Percentiles rank a stretch among this genome's conserved stretches.
These are phyloP conservation scores for Scleropages formosus DNA, from an alignment of 2,797 vertebrate species.

Conservation along the genomic window DNA sequence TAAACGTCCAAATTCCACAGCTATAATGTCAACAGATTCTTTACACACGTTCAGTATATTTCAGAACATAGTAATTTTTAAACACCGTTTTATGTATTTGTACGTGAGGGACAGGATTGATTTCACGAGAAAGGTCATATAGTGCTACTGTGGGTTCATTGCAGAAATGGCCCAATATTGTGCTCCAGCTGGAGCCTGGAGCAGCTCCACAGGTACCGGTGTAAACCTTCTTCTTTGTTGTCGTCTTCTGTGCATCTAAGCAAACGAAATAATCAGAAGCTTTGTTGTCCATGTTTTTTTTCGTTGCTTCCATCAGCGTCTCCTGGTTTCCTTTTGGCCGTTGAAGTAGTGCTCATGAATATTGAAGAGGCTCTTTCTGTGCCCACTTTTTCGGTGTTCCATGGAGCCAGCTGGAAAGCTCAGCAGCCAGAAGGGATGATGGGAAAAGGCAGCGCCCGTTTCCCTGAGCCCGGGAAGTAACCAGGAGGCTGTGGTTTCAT, in stretches of 20 bases:
- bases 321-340: background rate
- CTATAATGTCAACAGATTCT: no score
- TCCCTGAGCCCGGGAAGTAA: background rate
- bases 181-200: no score
- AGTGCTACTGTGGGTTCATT: no score
- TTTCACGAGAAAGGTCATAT: no score
- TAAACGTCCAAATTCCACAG: no score
- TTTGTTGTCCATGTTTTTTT: background rate
- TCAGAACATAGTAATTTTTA: no score
- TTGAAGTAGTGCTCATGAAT: background rate
- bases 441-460: background rate
- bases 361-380: background rate
- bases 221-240: no score
- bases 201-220: no score
- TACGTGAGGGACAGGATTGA: no score
- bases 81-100: no score
- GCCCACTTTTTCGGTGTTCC: background rate
- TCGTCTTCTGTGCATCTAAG: background rate
- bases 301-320: background rate
- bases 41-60: no score
- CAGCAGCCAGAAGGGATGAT: background rate
- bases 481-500: conserved; percentile 19
- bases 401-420: background rate
- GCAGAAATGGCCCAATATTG: no score
- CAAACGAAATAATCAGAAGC: background rate